Base-by-base conservation (phyloP, 2,888 invertebrate species). In the Trichacis sp. region DNA sequence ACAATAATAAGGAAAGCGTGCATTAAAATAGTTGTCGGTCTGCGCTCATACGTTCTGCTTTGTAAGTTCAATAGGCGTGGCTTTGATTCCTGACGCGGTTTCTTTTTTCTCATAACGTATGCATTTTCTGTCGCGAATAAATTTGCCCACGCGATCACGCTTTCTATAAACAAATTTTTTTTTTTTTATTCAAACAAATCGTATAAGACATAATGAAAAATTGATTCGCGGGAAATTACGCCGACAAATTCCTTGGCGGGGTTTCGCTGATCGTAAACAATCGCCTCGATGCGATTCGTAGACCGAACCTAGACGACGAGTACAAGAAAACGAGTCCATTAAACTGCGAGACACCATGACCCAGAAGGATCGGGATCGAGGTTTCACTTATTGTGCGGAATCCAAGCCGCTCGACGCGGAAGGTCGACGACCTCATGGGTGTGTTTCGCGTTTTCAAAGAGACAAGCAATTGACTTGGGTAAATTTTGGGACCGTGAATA, bases 331-430 rank as follows among this genome's bases (percentile, higher is more conserved):
- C 42, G 19, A 38, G 57, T 67, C 59, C 59, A 62, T 63, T 59
- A 59, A 46, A 48, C 43, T 11, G 18, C 60, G 42, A 62, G 63
- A 63, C 62, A 63, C 56, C 56, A 62, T 67, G 66, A 67, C 62
- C 66, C 59, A 67, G 53, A 43, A 43, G 29, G 61, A 46, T 57
- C 61, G 54, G 60, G 65, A 55, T 56, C 51, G 46, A 30, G 61
- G 54, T 58, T 54, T 57, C 61, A 57, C 48, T 61, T 58, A 61
- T 61, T 61, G 61, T 51, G 47, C 51, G 66, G 52, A 66, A 52
- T 66, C 62, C 56, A 49, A 47, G 11, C 38, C 33, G 33, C 9
- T 4, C 38, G 42, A 1, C 24, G 45, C 30, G 40, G 18, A 17
- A 38, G 53, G 52, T 50, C 63, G 30, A 46, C 24, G 46, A 57